phyloP scores from a whole-genome alignment of 1,140 invertebrate species.

The Philopotamus ludificatus region DNA sequence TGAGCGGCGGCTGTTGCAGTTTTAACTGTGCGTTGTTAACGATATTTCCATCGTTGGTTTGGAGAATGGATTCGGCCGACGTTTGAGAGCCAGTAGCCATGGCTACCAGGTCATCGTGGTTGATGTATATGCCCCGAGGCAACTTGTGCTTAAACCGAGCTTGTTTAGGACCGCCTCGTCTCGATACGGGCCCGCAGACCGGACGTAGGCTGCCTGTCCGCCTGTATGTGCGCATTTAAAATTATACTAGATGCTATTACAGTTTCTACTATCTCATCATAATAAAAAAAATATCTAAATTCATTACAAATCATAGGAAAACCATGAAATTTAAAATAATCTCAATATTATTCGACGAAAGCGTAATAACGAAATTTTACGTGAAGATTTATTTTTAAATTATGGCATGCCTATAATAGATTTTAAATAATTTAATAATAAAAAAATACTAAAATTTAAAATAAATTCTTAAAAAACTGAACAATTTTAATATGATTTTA shows the following conservation, averaged over 20 bases:
- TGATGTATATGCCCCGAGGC: slow-evolving; percentile 94
- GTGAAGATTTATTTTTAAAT: too few species aligned
- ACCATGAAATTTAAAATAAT: background rate
- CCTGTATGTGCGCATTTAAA: slow-evolving; percentile 51
- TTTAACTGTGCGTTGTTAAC: slow-evolving; percentile 45
- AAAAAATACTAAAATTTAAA: background rate
- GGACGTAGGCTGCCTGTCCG: slow-evolving; percentile 75
- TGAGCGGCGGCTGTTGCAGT: slow-evolving; percentile 59
- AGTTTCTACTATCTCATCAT: too few species aligned
- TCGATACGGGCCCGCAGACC: slow-evolving; percentile 63
- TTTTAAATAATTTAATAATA: background rate
- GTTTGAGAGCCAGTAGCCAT: slow-evolving; percentile 72
- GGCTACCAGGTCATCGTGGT: slow-evolving; percentile 90
- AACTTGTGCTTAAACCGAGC: slow-evolving; percentile 87
- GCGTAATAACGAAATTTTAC: too few species aligned
- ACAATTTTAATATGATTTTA: slow-evolving; percentile 1
- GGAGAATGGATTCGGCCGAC: slow-evolving; percentile 43
- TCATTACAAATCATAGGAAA: background rate
- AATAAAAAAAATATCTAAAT: background rate
- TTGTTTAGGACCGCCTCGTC: slow-evolving; percentile 59
- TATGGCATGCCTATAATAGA: background rate
- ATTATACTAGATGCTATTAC: slow-evolving; percentile 1
- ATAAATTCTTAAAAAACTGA: background rate
- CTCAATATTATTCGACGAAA: too few species aligned
- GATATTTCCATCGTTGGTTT: slow-evolving; percentile 19